Percentiles rank a stretch among this genome's conserved stretches.
Evolutionary conservation across 2,888 invertebrate species (phyloP).

Genomic region (Malacosoma neustria): DNA sequence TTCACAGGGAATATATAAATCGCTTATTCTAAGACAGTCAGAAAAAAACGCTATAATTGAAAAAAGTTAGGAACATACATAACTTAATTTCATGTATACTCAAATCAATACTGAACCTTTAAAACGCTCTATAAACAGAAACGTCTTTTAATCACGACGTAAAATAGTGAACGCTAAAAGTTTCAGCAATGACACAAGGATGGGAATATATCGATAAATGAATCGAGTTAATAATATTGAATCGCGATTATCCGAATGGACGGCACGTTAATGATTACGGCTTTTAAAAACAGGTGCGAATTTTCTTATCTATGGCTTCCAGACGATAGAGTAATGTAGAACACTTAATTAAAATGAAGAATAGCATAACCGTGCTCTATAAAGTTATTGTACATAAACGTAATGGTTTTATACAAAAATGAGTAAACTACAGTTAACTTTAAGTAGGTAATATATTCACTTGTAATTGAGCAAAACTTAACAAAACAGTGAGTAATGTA

Average conservation of each 20-base stretch:
- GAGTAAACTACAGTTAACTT: constrained; percentile 46
- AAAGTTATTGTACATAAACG: constrained; percentile 53
- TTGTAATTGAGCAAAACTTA: constrained; percentile 71
- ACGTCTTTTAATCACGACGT: constrained; percentile 14
- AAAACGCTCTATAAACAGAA: constrained; percentile 4
- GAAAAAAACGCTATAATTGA: constrained; percentile 35
- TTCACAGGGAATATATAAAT: constrained; percentile 21
- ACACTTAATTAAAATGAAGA: constrained; percentile 59
- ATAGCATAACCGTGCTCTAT: constrained; percentile 73
- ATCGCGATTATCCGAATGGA: constrained; percentile 38
- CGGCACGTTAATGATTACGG: constrained; percentile 44
- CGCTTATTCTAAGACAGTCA: constrained; percentile 24
- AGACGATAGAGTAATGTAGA: constrained; percentile 1
- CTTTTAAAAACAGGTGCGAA: constrained; percentile 3
- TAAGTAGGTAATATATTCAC: constrained; percentile 48
- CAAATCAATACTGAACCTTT: background rate
- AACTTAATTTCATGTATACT: constrained; percentile 3
- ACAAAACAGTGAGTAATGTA: constrained; percentile 65
- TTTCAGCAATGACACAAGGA: background rate
- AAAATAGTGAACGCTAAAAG: too few species aligned
- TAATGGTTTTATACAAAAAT: constrained; percentile 27
- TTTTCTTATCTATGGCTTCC: background rate
- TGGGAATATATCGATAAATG: background rate
- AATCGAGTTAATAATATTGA: constrained; percentile 6
- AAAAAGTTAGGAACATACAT: constrained; percentile 48